These are phyloP conservation scores for Cinclus mexicanus DNA, from an alignment of 2,113 vertebrate species.

Conservation along the genomic window DNA sequence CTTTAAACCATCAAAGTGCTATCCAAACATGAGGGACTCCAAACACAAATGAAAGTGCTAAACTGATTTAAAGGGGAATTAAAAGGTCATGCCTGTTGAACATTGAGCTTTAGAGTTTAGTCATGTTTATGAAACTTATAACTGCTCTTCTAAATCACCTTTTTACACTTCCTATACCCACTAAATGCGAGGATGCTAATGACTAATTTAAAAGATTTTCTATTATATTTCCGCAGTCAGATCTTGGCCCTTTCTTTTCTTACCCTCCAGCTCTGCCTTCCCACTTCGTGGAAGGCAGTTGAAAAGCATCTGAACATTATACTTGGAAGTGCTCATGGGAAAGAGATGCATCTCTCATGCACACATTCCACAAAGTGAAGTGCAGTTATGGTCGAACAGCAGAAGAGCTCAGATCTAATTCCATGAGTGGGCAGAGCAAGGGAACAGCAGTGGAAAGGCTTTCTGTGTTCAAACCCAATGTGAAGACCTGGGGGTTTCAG, in stretches of 20 bases:
- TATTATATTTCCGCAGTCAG: neutral
- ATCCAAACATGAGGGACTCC: conserved; percentile 44
- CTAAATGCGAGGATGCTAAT: neutral
- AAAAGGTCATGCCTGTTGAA: conserved; percentile 41
- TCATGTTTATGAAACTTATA: conserved; percentile 64
- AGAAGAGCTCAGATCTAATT: neutral
- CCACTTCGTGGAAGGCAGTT: neutral
- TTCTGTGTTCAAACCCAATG: neutral
- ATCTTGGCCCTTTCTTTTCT: neutral
- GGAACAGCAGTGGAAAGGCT: neutral
- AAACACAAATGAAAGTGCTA: conserved; percentile 60
- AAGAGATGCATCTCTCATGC: neutral
- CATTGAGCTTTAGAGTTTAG: conserved; percentile 48
- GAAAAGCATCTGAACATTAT: neutral
- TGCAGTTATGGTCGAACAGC: neutral
- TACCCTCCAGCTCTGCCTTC: neutral
- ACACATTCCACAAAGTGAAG: neutral
- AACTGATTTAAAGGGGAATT: conserved; percentile 57
- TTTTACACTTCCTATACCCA: conserved; percentile 7
- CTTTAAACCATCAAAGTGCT: conserved; percentile 45
- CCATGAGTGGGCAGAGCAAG: neutral
- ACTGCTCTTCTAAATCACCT: conserved; percentile 49
- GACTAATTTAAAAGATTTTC: neutral
- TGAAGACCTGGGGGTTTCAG: neutral
- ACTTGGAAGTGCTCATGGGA: neutral